These are phyloP conservation scores for Tribolium castaneum DNA, from an alignment of 1,140 invertebrate species.

Conservation along the genomic window DNA sequence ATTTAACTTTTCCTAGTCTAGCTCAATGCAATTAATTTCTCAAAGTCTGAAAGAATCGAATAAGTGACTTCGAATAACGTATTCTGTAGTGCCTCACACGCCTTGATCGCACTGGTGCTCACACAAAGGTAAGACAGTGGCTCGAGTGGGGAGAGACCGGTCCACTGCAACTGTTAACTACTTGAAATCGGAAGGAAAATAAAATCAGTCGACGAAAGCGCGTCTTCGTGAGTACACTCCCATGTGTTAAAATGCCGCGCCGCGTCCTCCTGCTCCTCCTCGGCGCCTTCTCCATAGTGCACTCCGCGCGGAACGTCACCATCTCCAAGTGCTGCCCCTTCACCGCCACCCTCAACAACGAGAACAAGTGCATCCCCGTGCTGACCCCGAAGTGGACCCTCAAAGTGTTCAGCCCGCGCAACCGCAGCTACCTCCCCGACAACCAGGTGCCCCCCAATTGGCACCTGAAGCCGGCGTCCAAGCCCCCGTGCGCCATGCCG, in stretches of 20 bases:
- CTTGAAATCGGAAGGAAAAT: constrained; percentile 28
- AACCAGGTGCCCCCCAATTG: constrained; percentile 51
- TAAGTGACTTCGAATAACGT: too few relatives aligned
- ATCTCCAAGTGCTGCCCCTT: constrained; percentile 53
- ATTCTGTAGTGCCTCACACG: neutral
- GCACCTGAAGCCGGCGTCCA: constrained; percentile 49
- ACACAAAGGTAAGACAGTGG: constrained; percentile 20
- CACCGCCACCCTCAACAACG: constrained; percentile 46
- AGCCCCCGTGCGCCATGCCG: constrained; percentile 48
- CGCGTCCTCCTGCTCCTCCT: neutral
- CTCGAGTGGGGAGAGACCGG: constrained; percentile 31
- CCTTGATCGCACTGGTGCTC: constrained; percentile 2
- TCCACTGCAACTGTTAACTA: constrained; percentile 38
- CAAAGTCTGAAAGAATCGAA: neutral
- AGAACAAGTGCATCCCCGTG: constrained; percentile 43
- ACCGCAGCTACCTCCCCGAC: constrained; percentile 38
- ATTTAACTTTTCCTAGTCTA: neutral
- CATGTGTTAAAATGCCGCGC: neutral
- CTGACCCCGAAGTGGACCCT: constrained; percentile 49
- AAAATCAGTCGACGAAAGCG: constrained; percentile 19
- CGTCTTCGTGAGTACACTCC: neutral
- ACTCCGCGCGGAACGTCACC: constrained; percentile 36
- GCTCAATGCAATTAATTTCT: too few relatives aligned
- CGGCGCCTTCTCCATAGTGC: neutral
- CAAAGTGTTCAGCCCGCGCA: constrained; percentile 47